Evolutionary conservation across 2,113 vertebrate species (phyloP).

Genomic region (Lophura nycthemera): DNA sequence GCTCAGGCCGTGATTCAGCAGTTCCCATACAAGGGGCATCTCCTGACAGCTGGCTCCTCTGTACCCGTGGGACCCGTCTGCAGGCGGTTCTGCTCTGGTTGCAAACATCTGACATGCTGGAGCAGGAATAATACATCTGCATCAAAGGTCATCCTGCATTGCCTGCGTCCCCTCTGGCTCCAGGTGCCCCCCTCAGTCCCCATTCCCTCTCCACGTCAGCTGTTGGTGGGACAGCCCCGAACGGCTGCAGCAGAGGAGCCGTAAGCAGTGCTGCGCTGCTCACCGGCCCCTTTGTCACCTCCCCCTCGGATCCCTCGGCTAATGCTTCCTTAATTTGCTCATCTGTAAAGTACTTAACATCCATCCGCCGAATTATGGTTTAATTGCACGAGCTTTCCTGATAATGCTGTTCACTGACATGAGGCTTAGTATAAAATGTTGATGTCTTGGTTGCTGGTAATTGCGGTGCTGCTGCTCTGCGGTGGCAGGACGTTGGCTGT

Average conservation of each 20-base stretch:
- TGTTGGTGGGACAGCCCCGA: background rate
- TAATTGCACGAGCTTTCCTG: slow-evolving; percentile 16
- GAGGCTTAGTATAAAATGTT: background rate
- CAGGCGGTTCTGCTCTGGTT: background rate
- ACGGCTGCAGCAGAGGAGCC: background rate
- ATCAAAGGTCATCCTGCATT: background rate
- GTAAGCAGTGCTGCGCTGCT: background rate
- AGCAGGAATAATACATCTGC: background rate
- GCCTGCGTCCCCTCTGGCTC: background rate
- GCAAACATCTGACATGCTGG: background rate
- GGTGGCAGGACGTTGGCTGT: background rate
- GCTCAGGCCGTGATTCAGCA: no score
- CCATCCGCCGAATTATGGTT: background rate
- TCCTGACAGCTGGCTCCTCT: background rate
- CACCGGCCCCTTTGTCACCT: background rate
- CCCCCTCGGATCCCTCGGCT: background rate
- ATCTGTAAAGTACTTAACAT: background rate
- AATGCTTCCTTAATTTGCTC: slow-evolving; percentile 26
- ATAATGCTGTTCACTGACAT: background rate
- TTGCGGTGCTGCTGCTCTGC: accelerated
- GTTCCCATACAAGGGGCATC: background rate
- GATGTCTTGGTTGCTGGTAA: background rate
- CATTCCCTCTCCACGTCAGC: background rate
- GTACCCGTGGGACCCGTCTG: background rate
- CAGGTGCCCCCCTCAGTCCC: background rate